Percentiles rank a stretch among this genome's conserved stretches.
Conservation (phyloP, 2,888 invertebrate species). For the Pterostichus madidus region DNA sequence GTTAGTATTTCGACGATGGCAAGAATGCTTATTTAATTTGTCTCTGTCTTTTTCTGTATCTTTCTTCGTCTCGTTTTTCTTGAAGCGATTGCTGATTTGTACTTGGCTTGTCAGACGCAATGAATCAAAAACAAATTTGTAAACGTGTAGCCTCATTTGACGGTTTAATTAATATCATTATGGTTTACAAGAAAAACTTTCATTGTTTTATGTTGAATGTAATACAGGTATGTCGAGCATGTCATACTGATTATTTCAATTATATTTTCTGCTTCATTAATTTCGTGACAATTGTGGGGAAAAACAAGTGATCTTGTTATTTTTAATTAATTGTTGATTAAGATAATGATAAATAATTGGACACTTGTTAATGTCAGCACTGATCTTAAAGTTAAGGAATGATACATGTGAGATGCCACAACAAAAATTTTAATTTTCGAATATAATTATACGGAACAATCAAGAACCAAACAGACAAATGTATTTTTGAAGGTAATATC, state of each 20-base stretch:
- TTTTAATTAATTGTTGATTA: slow-evolving; percentile 54
- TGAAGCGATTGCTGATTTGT: slow-evolving; percentile 42
- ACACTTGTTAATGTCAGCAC: background rate
- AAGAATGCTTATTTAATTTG: slow-evolving; percentile 59
- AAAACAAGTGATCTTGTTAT: slow-evolving; percentile 48
- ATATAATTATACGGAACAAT: no score
- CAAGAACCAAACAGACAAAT: background rate
- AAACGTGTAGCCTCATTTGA: slow-evolving; percentile 29
- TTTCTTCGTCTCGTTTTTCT: slow-evolving; percentile 42
- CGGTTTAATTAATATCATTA: slow-evolving; percentile 57
- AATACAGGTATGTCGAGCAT: slow-evolving; percentile 31
- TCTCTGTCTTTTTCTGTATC: slow-evolving; percentile 16
- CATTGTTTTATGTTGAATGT: slow-evolving; percentile 32
- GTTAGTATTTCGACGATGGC: slow-evolving; percentile 33
- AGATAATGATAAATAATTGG: slow-evolving; percentile 47
- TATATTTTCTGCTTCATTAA: slow-evolving; percentile 56
- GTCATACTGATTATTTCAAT: slow-evolving; percentile 51
- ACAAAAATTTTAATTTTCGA: slow-evolving; percentile 19
- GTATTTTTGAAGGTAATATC: background rate
- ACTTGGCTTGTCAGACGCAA: slow-evolving; percentile 20
- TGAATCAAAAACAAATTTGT: slow-evolving; percentile 64
- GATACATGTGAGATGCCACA: background rate
- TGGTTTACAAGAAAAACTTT: slow-evolving; percentile 16
- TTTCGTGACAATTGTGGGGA: slow-evolving; percentile 37
- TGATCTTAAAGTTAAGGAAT: slow-evolving; percentile 5